Evolutionary conservation across 1,140 invertebrate genomes (phyloP), one percentile per base, ranked within the genome.

Genomic region (Ditylenchus dipsaci): DNA sequence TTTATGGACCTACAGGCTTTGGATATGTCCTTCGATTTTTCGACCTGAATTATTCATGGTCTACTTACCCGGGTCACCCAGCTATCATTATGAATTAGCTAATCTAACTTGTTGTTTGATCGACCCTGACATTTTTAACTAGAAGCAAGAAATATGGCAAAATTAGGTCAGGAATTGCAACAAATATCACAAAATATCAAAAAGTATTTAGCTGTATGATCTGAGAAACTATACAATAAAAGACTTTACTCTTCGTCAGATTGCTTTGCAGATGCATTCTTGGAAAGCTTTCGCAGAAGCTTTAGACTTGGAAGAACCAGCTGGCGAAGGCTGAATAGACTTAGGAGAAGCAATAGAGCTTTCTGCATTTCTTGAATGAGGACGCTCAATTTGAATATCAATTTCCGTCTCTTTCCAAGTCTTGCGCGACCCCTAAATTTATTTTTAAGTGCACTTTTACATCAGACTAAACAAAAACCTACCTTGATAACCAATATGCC

Each of bases 401-500:
- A 65, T 64, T 38, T 53, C 30, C 1, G 64, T 65, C 49, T 65
- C 64, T 23, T 63, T 56, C 64, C 64, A 65, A 23, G 53, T 65
- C 9, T 61, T 15, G 17, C 64, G 64, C 7, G 53, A 60, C 60
- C 64, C 64, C 64, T 65, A 63, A 65, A 65, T 8, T 26, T 8
- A 5, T 53, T 53, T 21, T 15, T 30, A 61, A 65, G 53, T 66
- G 56, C 47, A 15, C 13, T 21, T 61, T 15, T 19, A 30, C 33
- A 3, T 33, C 26, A 57, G 47, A 1, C 8, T 19, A 23, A 43
- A 33, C 9, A n/a, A 66, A 26, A 64, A 65, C 9, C 1, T 1
- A 65, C 64, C 45, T 45, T 26, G 17, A 65, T 61, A 27, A 65
- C 11, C 26, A 65, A 33, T 19, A 64, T 43, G 23, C 64, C 64